Conservation (phyloP, 1,140 invertebrate species). For the Drosophila persimilis region DNA sequence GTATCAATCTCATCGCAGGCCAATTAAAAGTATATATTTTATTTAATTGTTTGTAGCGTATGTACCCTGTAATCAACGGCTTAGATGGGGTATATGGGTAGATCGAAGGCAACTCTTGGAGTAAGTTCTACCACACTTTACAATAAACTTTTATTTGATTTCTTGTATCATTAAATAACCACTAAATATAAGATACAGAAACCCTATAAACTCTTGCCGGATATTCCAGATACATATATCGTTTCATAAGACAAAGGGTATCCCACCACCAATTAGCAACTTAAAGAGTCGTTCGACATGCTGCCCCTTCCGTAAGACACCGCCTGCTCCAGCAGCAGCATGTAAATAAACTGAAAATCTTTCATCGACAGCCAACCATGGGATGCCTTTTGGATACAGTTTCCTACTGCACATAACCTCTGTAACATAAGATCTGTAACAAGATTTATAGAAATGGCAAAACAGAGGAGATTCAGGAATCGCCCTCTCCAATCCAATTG, state of each 20-base stretch:
- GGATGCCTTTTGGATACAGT: slow-evolving; percentile 16
- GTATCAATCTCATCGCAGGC: slow-evolving; percentile 21
- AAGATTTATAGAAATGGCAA: too few relatives aligned
- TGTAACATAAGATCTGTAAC: not conserved
- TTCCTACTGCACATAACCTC: slow-evolving; percentile 8
- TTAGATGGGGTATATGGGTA: not conserved
- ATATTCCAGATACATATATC: too few relatives aligned
- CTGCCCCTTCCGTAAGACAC: too few relatives aligned
- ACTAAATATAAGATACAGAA: too few relatives aligned
- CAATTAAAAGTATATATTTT: slow-evolving; percentile 21
- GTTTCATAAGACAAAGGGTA: too few relatives aligned
- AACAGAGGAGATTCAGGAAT: too few relatives aligned
- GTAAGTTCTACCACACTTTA: too few relatives aligned
- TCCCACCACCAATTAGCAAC: slow-evolving; percentile 12
- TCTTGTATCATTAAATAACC: too few relatives aligned
- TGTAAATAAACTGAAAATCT: slow-evolving; percentile 33
- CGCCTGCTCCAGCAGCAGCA: not conserved
- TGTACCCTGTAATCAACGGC: not conserved
- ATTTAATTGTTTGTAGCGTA: slow-evolving; percentile 1
- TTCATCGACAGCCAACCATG: slow-evolving; percentile 12
- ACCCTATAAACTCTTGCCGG: too few relatives aligned
- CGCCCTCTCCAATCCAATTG: not conserved
- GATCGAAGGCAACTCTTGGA: too few relatives aligned
- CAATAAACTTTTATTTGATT: too few relatives aligned
- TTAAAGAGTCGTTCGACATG: slow-evolving; percentile 1